A percentile compares a stretch with the other conserved stretches of the same genome.
Evolutionary conservation across 1,140 invertebrate species (phyloP).

Genomic region (Zaprionus ghesquierei): DNA sequence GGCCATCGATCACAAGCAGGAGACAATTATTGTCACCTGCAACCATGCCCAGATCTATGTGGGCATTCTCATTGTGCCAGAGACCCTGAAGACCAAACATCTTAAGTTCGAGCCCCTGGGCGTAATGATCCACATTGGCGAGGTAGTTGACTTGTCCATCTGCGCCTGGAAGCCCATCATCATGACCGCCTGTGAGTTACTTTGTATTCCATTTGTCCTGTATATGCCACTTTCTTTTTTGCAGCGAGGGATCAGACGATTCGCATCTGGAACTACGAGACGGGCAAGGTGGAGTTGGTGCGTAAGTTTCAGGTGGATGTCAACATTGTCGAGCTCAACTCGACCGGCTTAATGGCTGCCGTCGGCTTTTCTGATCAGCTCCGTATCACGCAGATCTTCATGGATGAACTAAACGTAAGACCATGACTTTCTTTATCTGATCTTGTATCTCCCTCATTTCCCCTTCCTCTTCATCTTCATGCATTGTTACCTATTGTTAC

Average conservation of each 20-base stretch:
- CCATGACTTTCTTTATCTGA: constrained; percentile 81
- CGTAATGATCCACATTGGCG: constrained; percentile 90
- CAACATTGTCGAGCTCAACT: constrained; percentile 91
- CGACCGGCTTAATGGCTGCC: constrained; percentile 91
- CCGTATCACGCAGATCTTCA: constrained; percentile 91
- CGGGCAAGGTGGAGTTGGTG: constrained; percentile 88
- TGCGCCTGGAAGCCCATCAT: constrained; percentile 95
- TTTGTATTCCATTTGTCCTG: neutral
- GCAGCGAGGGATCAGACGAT: constrained; percentile 89
- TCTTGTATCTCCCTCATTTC: constrained; percentile 84
- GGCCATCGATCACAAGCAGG: constrained; percentile 83
- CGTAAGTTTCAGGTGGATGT: constrained; percentile 93
- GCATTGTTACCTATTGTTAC: neutral
- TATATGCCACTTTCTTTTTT: neutral
- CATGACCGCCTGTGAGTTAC: constrained; percentile 89
- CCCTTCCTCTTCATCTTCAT: neutral
- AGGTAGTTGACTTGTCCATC: constrained; percentile 90
- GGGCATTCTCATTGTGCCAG: constrained; percentile 84
- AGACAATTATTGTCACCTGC: constrained; percentile 85
- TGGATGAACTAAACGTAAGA: constrained; percentile 91
- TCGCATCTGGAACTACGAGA: constrained; percentile 95
- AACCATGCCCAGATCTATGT: constrained; percentile 85
- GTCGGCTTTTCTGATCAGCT: constrained; percentile 96
- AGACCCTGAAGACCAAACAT: constrained; percentile 79
- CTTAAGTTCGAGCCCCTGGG: constrained; percentile 85